Evolutionary conservation across 1,140 invertebrate genomes (phyloP), one percentile per base, ranked within the genome.

Genomic region (Drosophila quadrilineata): DNA sequence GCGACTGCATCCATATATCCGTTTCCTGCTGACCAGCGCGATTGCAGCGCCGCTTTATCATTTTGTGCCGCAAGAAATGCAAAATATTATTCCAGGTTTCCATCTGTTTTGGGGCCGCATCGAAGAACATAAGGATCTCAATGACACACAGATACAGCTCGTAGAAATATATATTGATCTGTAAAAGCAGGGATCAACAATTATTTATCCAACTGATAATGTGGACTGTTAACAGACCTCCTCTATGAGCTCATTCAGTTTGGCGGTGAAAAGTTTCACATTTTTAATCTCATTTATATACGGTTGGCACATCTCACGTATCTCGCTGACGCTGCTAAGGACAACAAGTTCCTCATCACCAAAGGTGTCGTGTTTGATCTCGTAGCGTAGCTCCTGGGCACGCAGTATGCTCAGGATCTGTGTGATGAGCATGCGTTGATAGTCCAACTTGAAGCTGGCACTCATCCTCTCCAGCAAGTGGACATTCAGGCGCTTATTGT

Each of bases 101-200:
- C 79, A 88, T 84, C 45, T 89, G 82, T 19, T 82, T 76, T 2
- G 87, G 82, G 0, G 82, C 77, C 5, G 77, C 63, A 57, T 80
- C 67, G 3, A 87, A 80, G 43, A 75, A 75, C 43, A 70, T 71
- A 0, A 90, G 57, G 5, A 90, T 75, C 54, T 90, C 82, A 10
- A 90, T 77, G 3, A 89, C 79, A 36, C 82, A 89, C 28, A 90
- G 65, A 45, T 88, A 90, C 10, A 89, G 40, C 33, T 90, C 89
- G 50, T 89, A 90, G 21, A 90, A 90, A 36, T 90, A 90, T 0
- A 84, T 75, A 57, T 90, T 89, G n/a, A 90, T 89, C 88, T 85
- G n/a, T 3, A 41, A 46, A n/a, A 14, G n/a, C 9, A 16, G 54
- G 4, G 8, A 4, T 12, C 6, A 21, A 6, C 3, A 0, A 4